phyloP scores from a whole-genome alignment of 2,113 vertebrate genomes.

The Phrynocephalus versicolor region DNA sequence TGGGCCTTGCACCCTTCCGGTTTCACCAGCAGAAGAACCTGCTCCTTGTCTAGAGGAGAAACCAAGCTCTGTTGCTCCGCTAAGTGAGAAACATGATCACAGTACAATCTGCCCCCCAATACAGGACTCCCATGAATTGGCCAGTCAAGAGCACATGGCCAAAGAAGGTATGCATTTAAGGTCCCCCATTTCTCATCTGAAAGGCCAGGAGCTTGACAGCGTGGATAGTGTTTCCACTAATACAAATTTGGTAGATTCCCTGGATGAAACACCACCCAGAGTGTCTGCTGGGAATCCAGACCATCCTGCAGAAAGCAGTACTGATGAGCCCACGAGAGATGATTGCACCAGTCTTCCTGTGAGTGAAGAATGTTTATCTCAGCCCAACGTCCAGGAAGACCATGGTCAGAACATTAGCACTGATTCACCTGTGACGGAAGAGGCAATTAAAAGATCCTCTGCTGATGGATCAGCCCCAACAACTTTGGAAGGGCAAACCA shows the following conservation, averaged over 20 bases:
- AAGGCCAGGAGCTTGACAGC: constrained; percentile 22
- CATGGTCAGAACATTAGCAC: neutral
- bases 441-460: constrained; percentile 39
- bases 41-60: constrained; percentile 66
- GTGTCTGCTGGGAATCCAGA: constrained; percentile 17
- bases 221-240: neutral
- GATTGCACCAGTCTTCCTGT: neutral
- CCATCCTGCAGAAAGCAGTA: neutral
- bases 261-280: neutral
- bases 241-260: neutral
- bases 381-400: constrained; percentile 30
- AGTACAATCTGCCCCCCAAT: constrained; percentile 45
- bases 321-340: neutral
- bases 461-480: constrained; percentile 17
- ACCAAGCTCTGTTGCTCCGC: constrained; percentile 32
- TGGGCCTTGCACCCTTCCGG: constrained; percentile 60
- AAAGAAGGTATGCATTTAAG: neutral
- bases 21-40: constrained; percentile 62
- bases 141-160: constrained; percentile 23
- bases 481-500: constrained; percentile 22
- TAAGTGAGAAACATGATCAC: constrained; percentile 49
- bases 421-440: constrained; percentile 22
- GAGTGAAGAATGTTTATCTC: constrained; percentile 29
- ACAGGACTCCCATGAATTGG: constrained; percentile 57
- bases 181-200: constrained; percentile 43